A percentile compares a stretch with the other conserved stretches of the same genome.
These are phyloP conservation scores for Sminthurinus aureus DNA, from an alignment of 2,888 invertebrate species.

Conservation along the genomic window DNA sequence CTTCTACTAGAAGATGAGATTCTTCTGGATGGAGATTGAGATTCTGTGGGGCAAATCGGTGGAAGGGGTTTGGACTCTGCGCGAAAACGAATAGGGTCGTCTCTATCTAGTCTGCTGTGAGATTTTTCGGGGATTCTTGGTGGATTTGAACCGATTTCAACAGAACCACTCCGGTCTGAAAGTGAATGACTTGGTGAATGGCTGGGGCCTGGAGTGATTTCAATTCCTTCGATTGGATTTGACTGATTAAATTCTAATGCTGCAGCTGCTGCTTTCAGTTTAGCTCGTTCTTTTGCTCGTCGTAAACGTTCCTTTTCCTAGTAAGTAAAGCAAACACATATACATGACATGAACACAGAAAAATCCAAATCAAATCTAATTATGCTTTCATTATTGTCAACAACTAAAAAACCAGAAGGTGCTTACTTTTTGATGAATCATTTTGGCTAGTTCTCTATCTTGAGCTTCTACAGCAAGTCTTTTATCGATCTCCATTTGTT, in stretches of 20 bases:
- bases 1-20: background rate
- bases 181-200: background rate
- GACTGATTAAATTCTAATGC: constrained; percentile 4
- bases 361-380: background rate
- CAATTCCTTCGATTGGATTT: background rate
- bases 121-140: constrained; percentile 51
- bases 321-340: background rate
- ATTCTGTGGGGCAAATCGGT: constrained; percentile 42
- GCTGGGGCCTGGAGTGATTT: background rate
- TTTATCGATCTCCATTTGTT: constrained; percentile 70
- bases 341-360: constrained; percentile 3
- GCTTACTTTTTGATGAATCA: constrained; percentile 72
- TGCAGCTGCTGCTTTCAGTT: constrained; percentile 69
- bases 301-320: constrained; percentile 75
- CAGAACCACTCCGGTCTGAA: background rate
- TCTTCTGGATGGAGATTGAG: constrained; percentile 19
- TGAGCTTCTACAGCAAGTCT: constrained; percentile 80
- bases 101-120: constrained; percentile 20
- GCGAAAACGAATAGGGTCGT: constrained; percentile 53
- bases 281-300: constrained; percentile 74
- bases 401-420: background rate
- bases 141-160: background rate
- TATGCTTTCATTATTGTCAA: background rate
- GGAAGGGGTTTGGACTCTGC: constrained; percentile 57
- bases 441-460: constrained; percentile 78